phyloP scores from a whole-genome alignment of 1,140 invertebrate genomes.

The Camponotus floridanus region DNA sequence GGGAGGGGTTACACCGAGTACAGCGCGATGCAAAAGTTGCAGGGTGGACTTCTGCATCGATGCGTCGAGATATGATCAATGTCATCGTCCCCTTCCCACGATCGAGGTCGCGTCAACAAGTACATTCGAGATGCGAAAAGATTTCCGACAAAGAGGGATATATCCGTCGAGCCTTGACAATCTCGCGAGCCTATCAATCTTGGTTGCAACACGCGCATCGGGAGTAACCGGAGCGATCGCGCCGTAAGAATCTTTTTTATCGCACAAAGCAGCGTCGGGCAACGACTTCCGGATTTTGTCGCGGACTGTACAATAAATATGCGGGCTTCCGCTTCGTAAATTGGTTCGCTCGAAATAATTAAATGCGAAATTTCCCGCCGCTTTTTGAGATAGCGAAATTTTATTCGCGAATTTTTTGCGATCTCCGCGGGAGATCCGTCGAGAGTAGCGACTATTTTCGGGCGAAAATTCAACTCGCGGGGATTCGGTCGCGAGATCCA shows the following conservation, averaged over 20 bases:
- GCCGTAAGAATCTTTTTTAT: slow-evolving; percentile 6
- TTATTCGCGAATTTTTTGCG: slow-evolving; percentile 57
- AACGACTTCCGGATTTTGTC: slow-evolving; percentile 49
- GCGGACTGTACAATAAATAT: slow-evolving; percentile 62
- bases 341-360: slow-evolving; percentile 63
- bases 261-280: not conserved
- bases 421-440: slow-evolving; percentile 53
- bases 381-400: slow-evolving; percentile 64
- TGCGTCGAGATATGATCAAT: slow-evolving; percentile 33
- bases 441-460: slow-evolving; percentile 61
- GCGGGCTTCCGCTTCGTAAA: slow-evolving; percentile 63
- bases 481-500: slow-evolving; percentile 63
- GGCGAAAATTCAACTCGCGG: slow-evolving; percentile 59
- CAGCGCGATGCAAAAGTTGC: slow-evolving; percentile 82
- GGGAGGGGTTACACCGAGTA: slow-evolving; percentile 69
- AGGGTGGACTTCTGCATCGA: slow-evolving; percentile 66
- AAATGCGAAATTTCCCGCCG: slow-evolving; percentile 63
- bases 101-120: not conserved
- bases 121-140: not conserved
- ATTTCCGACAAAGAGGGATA: not conserved
- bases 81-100: not conserved
- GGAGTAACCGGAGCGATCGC: not conserved
- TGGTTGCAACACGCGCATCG: not conserved
- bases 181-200: not conserved
- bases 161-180: not conserved